Base-by-base conservation (phyloP, 2,797 vertebrate genomes). In the Tragelaphus oryx region DNA sequence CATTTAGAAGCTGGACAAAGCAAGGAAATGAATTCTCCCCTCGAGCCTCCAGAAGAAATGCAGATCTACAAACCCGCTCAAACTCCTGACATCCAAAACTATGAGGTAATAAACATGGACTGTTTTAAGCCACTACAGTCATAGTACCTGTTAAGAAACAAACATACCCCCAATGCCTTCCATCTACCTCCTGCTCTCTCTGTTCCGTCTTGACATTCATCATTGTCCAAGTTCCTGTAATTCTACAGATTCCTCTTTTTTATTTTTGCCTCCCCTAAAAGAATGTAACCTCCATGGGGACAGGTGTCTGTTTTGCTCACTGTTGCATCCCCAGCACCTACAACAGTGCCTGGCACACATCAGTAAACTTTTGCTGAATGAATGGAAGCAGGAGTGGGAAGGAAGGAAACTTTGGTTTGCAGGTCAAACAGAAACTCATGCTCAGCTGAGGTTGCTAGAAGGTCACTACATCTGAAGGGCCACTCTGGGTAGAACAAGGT, bases 31-130 rank as follows among this genome's bases (percentile, higher is more conserved):
- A 12, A 13, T 46, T 78, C 18, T 78, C 68, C 52, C 65, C 65
- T n/a, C 2, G 2, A 24, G 11, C 60, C 37, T 24, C 81, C 33
- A 6, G 16, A 5, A 50, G 37, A 60, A 84, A 57, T 1, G 1
- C n/a, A 6, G 85, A 60, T 1, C 13, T 30, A 26, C n/a, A 3
- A 5, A 28, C 41, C 54, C 41, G 8, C 11, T 6, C 4, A 37
- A 22, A 50, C 28, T 30, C 41, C 60, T 14, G 48, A 59, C 5
- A 1, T 46, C 60, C 22, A 13, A 10, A 17, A 50, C 20, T 10
- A 13, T n/a, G 26, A 28, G 54, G n/a, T 8, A n/a, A 55, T 8
- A 83, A 46, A n/a, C 6, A 16, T 0, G 3, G 3, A 9, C 18
- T 22, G 3, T 65, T 59, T 54, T 30, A 57, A 82, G 57, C 6